Evolutionary conservation across 2,888 invertebrate species (phyloP), one percentile per base, ranked within the genome.

Genomic region (Lottia gigantea): DNA sequence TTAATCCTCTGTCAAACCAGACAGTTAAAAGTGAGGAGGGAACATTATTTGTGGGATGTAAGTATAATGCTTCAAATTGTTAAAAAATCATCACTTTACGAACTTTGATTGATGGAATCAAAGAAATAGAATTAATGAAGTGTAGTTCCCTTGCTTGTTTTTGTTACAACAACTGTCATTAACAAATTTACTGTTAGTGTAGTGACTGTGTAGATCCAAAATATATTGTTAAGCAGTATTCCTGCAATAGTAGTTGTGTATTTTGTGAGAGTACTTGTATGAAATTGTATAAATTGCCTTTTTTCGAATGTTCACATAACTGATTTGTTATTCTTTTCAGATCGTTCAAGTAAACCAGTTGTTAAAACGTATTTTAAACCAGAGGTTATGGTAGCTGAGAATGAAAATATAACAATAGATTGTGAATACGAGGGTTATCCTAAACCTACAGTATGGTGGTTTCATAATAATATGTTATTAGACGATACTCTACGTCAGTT

Each of bases 341-440:
- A 79, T 15, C 70, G 74, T 62, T 62, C 70, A 62, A 65, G 71
- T 2, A 73, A 76, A 0, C 80, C 81, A 46, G 70, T 80, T 12
- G 78, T 82, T 47, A 68, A 73, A 6, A 73, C 74, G 7, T 26
- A 73, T 2, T 72, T 73, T 6, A 69, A 77, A 15, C 31, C 65
- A 2, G 49, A 70, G 8, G 64, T 83, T 8, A 72, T 83, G 3
- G 74, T 78, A 19, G 70, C 83, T 0, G 73, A 77, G 11, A 74
- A 71, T 26, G 74, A 72, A 47, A 73, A 78, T 1, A 73, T 82
- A 49, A 66, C 78, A 19, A 16, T 86, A 16, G 74, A 76, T 67
- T 86, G 86, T 74, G 77, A 77, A 14, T 74, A 82, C 19, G 64
- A 65, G 3, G 85, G 84, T 6, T 80, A 80, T 73, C 85, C 85